Evolutionary conservation across 1,140 invertebrate genomes (phyloP).

Genomic region (Rhizoglyphus robini): DNA sequence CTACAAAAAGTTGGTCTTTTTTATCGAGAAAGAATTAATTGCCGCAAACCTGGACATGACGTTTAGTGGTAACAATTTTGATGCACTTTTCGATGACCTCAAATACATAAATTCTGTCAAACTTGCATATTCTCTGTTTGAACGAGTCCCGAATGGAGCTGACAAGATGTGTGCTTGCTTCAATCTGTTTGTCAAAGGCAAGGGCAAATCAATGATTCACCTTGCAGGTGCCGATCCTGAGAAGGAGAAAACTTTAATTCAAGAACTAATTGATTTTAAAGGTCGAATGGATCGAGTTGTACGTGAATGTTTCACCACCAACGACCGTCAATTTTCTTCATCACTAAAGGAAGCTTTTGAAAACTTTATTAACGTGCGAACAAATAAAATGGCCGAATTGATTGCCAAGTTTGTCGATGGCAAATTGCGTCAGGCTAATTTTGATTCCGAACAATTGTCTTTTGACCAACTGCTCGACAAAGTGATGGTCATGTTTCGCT

Average conservation of each 20-base stretch:
- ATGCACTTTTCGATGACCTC: conserved; percentile 58
- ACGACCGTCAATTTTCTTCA: conserved; percentile 91
- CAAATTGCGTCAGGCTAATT: conserved; percentile 89
- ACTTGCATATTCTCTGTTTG: conserved; percentile 74
- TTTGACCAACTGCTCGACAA: conserved; percentile 89
- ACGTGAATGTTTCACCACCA: conserved; percentile 72
- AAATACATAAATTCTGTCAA: conserved; percentile 72
- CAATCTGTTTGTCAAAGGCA: conserved; percentile 85
- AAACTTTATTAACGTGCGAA: conserved; percentile 90
- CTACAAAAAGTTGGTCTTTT: conserved; percentile 81
- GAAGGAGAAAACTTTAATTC: conserved; percentile 96
- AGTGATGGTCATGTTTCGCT: conserved; percentile 97
- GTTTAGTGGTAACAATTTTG: conserved; percentile 81
- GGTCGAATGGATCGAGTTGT: conserved; percentile 94
- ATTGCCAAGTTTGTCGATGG: conserved; percentile 98
- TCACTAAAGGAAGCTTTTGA: conserved; percentile 95
- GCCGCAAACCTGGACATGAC: conserved; percentile 80
- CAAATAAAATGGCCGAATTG: conserved; percentile 96
- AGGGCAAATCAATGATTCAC: conserved; percentile 54
- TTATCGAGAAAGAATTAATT: conserved; percentile 83
- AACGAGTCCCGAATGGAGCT: conserved; percentile 79
- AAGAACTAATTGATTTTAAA: conserved; percentile 92
- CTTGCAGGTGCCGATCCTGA: conserved; percentile 84
- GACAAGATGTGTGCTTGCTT: conserved; percentile 75
- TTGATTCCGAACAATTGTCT: conserved; percentile 95